A percentile compares a stretch with the other conserved stretches of the same genome.
Conservation (phyloP, 2,113 vertebrate genomes). For the Forbesichthys papilliferus region DNA sequence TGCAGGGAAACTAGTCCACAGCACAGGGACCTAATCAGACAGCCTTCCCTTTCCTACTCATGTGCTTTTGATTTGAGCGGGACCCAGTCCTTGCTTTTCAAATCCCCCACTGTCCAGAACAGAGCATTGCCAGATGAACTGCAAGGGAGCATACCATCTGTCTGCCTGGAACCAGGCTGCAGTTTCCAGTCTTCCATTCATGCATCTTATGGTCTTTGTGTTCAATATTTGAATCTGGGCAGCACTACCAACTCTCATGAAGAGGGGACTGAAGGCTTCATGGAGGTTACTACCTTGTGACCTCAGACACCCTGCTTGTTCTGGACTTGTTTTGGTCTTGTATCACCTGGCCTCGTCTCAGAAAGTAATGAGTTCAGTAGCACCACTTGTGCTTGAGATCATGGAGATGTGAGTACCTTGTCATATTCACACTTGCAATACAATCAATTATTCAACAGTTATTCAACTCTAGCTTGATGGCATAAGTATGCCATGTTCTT, state of each 20-base stretch:
- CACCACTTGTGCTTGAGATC: slow-evolving; percentile 42
- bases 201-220: slow-evolving; percentile 26
- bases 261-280: slow-evolving; percentile 11
- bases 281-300: slow-evolving; percentile 34
- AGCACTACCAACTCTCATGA: slow-evolving; percentile 21
- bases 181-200: slow-evolving; percentile 36
- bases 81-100: slow-evolving; percentile 10
- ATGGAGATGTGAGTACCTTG: slow-evolving; percentile 24
- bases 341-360: slow-evolving; percentile 51
- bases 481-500: not conserved
- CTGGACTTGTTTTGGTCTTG: slow-evolving; percentile 43
- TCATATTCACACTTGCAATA: slow-evolving; percentile 1
- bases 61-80: slow-evolving; percentile 25
- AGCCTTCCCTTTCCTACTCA: not conserved
- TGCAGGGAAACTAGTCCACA: slow-evolving; percentile 10
- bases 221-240: slow-evolving; percentile 34
- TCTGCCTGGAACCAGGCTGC: slow-evolving; percentile 15
- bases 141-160: slow-evolving; percentile 31
- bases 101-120: not conserved
- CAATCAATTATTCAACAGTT: not conserved
- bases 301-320: slow-evolving; percentile 47
- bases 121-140: slow-evolving; percentile 26
- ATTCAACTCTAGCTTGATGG: no score
- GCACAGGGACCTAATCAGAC: slow-evolving; percentile 20
- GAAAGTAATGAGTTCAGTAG: slow-evolving; percentile 36